Conservation (phyloP, 2,113 vertebrate species). For the Mesitornis unicolor region DNA sequence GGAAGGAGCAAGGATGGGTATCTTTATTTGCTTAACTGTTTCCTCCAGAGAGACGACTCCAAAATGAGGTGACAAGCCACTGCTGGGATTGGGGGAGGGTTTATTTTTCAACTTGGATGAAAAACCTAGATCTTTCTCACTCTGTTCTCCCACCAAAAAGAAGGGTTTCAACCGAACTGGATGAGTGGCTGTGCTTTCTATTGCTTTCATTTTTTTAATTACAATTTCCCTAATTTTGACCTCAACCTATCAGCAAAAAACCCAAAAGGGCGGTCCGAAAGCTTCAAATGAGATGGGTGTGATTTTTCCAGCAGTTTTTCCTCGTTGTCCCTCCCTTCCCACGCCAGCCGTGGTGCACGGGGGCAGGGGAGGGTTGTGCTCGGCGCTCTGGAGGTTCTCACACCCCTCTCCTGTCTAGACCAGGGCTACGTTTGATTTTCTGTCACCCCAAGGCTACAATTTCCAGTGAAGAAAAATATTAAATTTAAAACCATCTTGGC, state of each 20-base stretch:
- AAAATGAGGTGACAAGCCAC: background rate
- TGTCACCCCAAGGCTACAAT: constrained; percentile 44
- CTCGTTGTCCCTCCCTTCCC: constrained; percentile 49
- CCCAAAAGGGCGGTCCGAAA: background rate
- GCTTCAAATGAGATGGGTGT: background rate
- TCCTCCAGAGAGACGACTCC: background rate
- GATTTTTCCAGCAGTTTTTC: constrained; percentile 18
- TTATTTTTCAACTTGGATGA: background rate
- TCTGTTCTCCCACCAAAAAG: background rate
- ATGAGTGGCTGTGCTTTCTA: background rate
- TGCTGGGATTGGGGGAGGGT: background rate
- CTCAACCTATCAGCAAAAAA: constrained; percentile 37
- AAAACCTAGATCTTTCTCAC: background rate
- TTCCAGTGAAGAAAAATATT: constrained; percentile 37
- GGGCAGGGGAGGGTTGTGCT: constrained; percentile 26
- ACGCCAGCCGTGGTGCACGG: background rate
- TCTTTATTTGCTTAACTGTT: background rate
- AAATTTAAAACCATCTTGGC: constrained; percentile 33
- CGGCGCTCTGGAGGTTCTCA: constrained; percentile 45
- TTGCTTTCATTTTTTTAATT: background rate
- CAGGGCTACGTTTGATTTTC: constrained; percentile 46
- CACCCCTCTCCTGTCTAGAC: constrained; percentile 58
- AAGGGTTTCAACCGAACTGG: background rate
- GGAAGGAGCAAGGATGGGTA: background rate
- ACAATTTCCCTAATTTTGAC: constrained; percentile 31